These are phyloP conservation scores for Rugalucina vietnamica DNA, from an alignment of 2,888 invertebrate genomes.

Conservation along the genomic window DNA sequence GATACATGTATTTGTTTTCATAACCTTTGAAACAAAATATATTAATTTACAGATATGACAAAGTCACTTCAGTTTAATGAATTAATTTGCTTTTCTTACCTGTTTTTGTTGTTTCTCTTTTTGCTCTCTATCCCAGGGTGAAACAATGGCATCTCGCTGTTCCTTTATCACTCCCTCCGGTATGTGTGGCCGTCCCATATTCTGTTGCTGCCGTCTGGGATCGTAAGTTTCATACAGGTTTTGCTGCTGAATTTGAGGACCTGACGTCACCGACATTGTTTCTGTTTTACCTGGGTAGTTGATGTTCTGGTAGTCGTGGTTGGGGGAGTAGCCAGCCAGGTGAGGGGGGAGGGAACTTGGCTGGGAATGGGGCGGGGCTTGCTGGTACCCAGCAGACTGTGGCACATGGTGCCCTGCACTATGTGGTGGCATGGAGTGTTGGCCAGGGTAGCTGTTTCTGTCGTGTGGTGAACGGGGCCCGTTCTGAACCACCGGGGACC, in stretches of 20 bases:
- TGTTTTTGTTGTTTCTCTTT: constrained; percentile 92
- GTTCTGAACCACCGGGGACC: constrained; percentile 39
- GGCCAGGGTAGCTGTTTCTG: constrained; percentile 27
- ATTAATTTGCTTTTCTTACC: too few relatives aligned
- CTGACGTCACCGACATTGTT: constrained; percentile 39
- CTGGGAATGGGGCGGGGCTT: constrained; percentile 7
- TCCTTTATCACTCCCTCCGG: constrained; percentile 55
- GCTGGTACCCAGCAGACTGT: constrained; percentile 41
- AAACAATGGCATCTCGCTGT: constrained; percentile 56
- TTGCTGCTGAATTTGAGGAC: constrained; percentile 60
- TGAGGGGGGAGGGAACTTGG: constrained; percentile 49
- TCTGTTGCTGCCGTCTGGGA: constrained; percentile 48
- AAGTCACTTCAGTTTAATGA: too few relatives aligned
- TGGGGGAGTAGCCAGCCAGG: constrained; percentile 64
- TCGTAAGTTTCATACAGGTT: constrained; percentile 72
- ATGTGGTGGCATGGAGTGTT: constrained; percentile 52
- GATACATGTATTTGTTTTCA: too few relatives aligned
- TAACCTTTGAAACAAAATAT: too few relatives aligned
- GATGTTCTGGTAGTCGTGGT: constrained; percentile 70
- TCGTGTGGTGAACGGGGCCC: constrained; percentile 50
- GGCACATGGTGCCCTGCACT: constrained; percentile 46
- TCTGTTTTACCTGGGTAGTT: constrained; percentile 61
- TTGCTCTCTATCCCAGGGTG: constrained; percentile 97
- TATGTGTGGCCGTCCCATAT: constrained; percentile 36
- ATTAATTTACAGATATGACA: too few relatives aligned